Evolutionary conservation across 64 coral and sea anemone genomes (phyloP), one percentile per base, ranked within the genome.

Genomic region (Anthopleura sola): DNA sequence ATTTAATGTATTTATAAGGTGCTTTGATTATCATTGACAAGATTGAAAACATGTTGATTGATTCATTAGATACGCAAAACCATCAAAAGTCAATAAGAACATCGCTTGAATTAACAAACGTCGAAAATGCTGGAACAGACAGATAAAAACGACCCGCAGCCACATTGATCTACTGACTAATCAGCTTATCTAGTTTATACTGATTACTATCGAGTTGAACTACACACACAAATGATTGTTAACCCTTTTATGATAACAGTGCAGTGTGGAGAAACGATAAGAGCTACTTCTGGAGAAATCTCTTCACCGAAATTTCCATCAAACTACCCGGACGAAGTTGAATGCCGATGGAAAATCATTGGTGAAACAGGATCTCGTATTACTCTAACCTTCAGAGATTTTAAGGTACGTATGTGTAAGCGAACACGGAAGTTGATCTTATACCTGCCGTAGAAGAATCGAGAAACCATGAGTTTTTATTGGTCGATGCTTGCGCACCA

Each of bases 261-360:
- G 32, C 89, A 68, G 10, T 91, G 89, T 69, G 89, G 89, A 20
- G 89, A 84, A 50, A 78, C 49, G 21, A n/a, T 91, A 5, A 66
- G 44, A 37, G 50, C 26, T 38, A 17, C 37, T 26, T 60, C 83
- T 80, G 89, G 89, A 51, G 89, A 53, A 16, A 91, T 91, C n/a
- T 58, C 55, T 46, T 76, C 60, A 49, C 89, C 89, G 24, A 36
- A 78, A 6, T 91, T 68, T 36, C 89, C 89, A 0, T 0, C 3
- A 0, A 28, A 49, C 56, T 91, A 91, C 55, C 89, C 84, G 8
- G 17, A 80, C 33, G 37, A 86, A 7, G 28, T 49, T 0, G 24
- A 86, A 23, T 91, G 89, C 16, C 14, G 37, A 31, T 91, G 89
- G 89, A 91, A 91, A 17, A 79, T 91, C 16, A 64, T 44, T 17